phyloP scores from a whole-genome alignment of 2,113 vertebrate genomes.

The Perca fluviatilis region DNA sequence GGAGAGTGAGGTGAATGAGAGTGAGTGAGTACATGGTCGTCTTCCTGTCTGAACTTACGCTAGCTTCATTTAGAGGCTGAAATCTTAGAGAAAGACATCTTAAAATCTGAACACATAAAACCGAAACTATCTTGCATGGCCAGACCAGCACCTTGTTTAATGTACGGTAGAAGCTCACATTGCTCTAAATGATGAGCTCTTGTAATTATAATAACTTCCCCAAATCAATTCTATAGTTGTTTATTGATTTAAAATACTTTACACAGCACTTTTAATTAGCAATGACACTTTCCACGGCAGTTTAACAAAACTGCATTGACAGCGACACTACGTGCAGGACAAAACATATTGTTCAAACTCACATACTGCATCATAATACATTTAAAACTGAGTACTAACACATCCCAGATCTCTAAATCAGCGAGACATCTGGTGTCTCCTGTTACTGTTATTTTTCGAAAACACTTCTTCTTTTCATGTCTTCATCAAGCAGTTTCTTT shows the following conservation, averaged over 20 bases:
- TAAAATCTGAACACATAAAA: slow-evolving; percentile 1
- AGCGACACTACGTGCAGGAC: neutral
- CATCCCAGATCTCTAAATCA: slow-evolving; percentile 29
- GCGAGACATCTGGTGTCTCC: neutral
- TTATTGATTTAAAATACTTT: slow-evolving; percentile 39
- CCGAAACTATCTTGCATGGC: neutral
- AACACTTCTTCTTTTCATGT: slow-evolving; percentile 18
- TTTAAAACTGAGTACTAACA: slow-evolving; percentile 13
- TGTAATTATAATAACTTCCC: slow-evolving; percentile 21
- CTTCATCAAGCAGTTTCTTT: slow-evolving; percentile 42
- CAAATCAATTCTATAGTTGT: slow-evolving; percentile 30
- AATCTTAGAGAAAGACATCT: neutral
- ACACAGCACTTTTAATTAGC: slow-evolving; percentile 36
- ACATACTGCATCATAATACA: slow-evolving; percentile 5
- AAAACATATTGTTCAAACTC: slow-evolving; percentile 11
- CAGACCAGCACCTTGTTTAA: too few relatives aligned
- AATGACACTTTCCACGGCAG: neutral
- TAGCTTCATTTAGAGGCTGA: neutral
- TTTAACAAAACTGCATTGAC: slow-evolving; percentile 29
- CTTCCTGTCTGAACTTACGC: too few relatives aligned
- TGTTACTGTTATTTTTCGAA: slow-evolving; percentile 15
- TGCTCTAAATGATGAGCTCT: slow-evolving; percentile 13
- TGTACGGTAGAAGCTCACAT: neutral
- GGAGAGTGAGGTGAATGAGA: too few relatives aligned
- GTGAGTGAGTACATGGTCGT: too few relatives aligned